Evolutionary conservation across 2,888 invertebrate genomes (phyloP).

Genomic region (Sturmia bella): DNA sequence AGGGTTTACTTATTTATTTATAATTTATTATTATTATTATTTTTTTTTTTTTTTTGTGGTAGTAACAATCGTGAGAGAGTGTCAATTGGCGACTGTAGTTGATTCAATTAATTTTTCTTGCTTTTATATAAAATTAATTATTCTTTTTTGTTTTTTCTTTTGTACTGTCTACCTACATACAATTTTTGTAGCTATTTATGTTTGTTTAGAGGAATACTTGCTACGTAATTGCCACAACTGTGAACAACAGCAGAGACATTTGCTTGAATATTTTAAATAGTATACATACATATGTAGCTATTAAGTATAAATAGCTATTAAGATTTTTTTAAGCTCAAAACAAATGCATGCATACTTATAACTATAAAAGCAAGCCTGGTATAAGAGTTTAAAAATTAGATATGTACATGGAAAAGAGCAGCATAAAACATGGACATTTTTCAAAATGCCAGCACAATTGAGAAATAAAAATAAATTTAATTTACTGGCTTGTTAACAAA

Average conservation of each 20-base stretch:
- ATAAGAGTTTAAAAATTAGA: too few species aligned
- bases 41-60: conserved; percentile 2
- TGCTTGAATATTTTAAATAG: neutral
- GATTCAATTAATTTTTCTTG: conserved; percentile 79
- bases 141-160: conserved; percentile 10
- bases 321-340: too few species aligned
- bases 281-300: too few species aligned
- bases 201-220: neutral
- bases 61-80: conserved; percentile 48
- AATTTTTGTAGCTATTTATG: neutral
- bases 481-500: too few species aligned
- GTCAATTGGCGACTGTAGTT: conserved; percentile 76
- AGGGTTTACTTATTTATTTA: neutral
- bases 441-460: too few species aligned
- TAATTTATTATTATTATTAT: too few species aligned
- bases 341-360: too few species aligned
- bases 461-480: too few species aligned
- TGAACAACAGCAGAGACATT: conserved; percentile 5
- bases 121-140: conserved; percentile 77
- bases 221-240: conserved; percentile 1
- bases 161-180: conserved; percentile 31
- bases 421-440: too few species aligned
- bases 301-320: too few species aligned
- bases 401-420: too few species aligned
- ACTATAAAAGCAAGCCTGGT: too few species aligned